Conservation (phyloP, 2,888 invertebrate genomes). For the Rhaphigaster nebulosa region DNA sequence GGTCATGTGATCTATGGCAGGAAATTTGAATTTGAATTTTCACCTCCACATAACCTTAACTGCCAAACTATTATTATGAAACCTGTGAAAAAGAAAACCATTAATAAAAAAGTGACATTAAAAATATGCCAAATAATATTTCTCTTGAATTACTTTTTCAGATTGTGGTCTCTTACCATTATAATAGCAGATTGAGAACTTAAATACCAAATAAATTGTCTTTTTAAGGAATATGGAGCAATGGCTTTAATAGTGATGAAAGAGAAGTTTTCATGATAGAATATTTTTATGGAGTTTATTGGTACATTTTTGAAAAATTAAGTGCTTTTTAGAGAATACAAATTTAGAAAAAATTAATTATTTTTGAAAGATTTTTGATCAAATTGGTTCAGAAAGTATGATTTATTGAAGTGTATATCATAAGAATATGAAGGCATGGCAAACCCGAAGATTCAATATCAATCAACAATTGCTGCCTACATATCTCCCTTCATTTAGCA, state of each 20-base stretch:
- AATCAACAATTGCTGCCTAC: too few relatives aligned
- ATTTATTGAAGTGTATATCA: too few relatives aligned
- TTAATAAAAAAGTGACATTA: neutral
- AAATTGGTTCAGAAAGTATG: slow-evolving; percentile 85
- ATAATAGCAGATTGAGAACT: slow-evolving; percentile 51
- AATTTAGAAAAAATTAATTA: too few relatives aligned
- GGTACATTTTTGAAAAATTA: slow-evolving; percentile 92
- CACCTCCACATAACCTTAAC: too few relatives aligned
- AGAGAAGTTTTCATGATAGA: slow-evolving; percentile 87
- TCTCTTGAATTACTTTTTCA: neutral
- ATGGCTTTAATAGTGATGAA: slow-evolving; percentile 88
- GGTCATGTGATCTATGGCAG: too few relatives aligned
- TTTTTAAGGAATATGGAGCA: slow-evolving; percentile 88
- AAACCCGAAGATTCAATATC: too few relatives aligned
- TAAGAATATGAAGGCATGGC: too few relatives aligned
- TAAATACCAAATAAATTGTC: slow-evolving; percentile 76
- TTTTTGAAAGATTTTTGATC: slow-evolving; percentile 94
- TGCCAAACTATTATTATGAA: too few relatives aligned
- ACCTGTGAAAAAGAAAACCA: neutral
- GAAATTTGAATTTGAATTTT: too few relatives aligned
- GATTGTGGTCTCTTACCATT: slow-evolving; percentile 58
- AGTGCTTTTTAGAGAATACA: too few relatives aligned
- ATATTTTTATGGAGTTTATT: slow-evolving; percentile 90
- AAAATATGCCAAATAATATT: neutral
- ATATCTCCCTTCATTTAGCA: neutral